phyloP scores from a whole-genome alignment of 1,140 invertebrate species.

The Andrena cerasifolii region DNA sequence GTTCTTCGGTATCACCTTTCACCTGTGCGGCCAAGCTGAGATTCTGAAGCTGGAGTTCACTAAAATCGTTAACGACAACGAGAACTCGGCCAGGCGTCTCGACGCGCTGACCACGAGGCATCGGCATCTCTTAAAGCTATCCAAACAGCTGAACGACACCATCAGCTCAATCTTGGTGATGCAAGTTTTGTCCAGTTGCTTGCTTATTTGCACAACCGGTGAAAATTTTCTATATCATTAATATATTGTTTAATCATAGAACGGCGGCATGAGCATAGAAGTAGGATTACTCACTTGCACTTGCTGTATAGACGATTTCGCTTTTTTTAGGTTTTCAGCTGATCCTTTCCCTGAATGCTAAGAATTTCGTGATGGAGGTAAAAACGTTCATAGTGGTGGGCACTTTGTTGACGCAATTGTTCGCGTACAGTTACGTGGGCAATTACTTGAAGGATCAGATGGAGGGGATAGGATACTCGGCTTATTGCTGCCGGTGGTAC shows the following conservation, averaged over 20 bases:
- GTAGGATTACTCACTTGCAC: too few species aligned
- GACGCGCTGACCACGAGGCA: slow-evolving; percentile 19
- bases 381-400: slow-evolving; percentile 24
- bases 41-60: slow-evolving; percentile 32
- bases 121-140: slow-evolving; percentile 14
- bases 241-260: not conserved
- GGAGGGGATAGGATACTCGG: slow-evolving; percentile 39
- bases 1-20: slow-evolving; percentile 46
- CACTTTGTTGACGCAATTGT: slow-evolving; percentile 34
- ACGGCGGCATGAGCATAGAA: too few species aligned
- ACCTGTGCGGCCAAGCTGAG: slow-evolving; percentile 53
- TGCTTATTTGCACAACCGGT: slow-evolving; percentile 52
- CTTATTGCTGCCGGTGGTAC: slow-evolving; percentile 43
- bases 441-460: slow-evolving; percentile 54
- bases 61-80: not conserved
- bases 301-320: not conserved
- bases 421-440: slow-evolving; percentile 50
- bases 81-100: not conserved
- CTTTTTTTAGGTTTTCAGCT: slow-evolving; percentile 52
- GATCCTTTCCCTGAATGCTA: slow-evolving; percentile 23
- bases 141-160: slow-evolving; percentile 9
- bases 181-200: slow-evolving; percentile 51
- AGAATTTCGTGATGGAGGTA: slow-evolving; percentile 4
- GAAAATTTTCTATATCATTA: not conserved
- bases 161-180: slow-evolving; percentile 32